These are phyloP conservation scores for Drosophila carrolli DNA, from an alignment of 1,140 invertebrate genomes.

Conservation along the genomic window DNA sequence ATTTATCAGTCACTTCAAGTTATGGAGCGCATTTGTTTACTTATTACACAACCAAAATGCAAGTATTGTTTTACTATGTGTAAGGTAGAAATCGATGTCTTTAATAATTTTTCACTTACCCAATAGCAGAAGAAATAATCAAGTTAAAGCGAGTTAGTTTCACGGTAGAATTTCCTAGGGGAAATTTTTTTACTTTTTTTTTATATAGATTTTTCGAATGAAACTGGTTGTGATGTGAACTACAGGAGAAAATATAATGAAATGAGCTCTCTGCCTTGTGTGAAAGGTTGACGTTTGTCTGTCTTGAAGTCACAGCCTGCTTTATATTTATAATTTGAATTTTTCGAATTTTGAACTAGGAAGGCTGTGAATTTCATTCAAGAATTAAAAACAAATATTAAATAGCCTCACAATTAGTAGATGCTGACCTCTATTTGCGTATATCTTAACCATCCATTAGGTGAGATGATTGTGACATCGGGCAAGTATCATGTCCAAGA, in stretches of 20 bases:
- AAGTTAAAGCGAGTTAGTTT: neutral
- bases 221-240: constrained; percentile 3
- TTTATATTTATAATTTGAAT: neutral
- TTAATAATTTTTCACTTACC: constrained; percentile 16
- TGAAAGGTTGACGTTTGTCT: neutral
- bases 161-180: constrained; percentile 1
- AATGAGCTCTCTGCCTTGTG: neutral
- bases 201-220: constrained; percentile 14
- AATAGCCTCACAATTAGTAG: neutral
- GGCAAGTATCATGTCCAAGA: constrained; percentile 92
- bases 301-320: neutral
- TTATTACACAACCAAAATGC: neutral
- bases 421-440: neutral
- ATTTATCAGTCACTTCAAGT: too few species aligned
- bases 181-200: constrained; percentile 8
- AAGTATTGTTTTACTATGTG: too few species aligned
- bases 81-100: too few species aligned
- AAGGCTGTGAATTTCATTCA: neutral
- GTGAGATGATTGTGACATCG: constrained; percentile 93
- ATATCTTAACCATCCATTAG: constrained; percentile 84
- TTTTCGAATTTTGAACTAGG: neutral
- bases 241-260: constrained; percentile 17
- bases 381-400: too few species aligned
- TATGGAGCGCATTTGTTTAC: too few species aligned
- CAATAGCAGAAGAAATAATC: neutral